Conservation (phyloP, 2,113 vertebrate species). For the Ophiodon elongatus region DNA sequence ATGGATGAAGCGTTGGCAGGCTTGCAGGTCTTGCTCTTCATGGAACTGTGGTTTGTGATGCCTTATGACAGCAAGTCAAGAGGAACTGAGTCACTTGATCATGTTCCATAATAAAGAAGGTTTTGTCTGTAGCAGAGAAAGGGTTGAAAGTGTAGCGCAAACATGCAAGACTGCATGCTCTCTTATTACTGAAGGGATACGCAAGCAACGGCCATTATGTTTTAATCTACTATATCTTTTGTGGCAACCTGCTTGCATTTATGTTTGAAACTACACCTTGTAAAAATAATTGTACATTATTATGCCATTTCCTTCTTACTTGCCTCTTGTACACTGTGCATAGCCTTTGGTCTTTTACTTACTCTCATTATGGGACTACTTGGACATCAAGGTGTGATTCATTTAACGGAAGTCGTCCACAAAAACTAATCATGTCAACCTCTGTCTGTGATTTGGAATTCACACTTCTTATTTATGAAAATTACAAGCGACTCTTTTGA, state of each 20-base stretch:
- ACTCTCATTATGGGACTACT: slow-evolving; percentile 59
- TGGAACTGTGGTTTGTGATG: slow-evolving; percentile 78
- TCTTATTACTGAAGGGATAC: slow-evolving; percentile 41
- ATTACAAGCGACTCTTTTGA: slow-evolving; percentile 38
- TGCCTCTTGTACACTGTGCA: slow-evolving; percentile 7
- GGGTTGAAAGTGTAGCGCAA: background rate
- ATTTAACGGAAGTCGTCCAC: slow-evolving; percentile 56
- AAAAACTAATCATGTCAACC: slow-evolving; percentile 39
- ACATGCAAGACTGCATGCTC: background rate
- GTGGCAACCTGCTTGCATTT: slow-evolving; percentile 19
- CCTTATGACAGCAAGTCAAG: slow-evolving; percentile 78
- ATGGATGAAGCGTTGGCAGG: slow-evolving; percentile 79
- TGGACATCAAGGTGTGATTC: slow-evolving; percentile 37
- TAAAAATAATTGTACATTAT: slow-evolving; percentile 61
- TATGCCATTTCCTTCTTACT: slow-evolving; percentile 27
- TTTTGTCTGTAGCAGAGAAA: slow-evolving; percentile 65
- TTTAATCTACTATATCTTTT: background rate
- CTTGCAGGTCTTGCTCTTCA: slow-evolving; percentile 63
- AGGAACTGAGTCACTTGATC: slow-evolving; percentile 68
- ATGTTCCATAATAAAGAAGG: slow-evolving; percentile 59
- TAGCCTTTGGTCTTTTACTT: slow-evolving; percentile 31
- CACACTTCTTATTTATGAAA: slow-evolving; percentile 64
- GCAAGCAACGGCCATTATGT: background rate
- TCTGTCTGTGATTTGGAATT: slow-evolving; percentile 59
- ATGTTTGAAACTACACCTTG: slow-evolving; percentile 44